These are phyloP conservation scores for Triops cancriformis DNA, from an alignment of 1,140 invertebrate species.

Conservation along the genomic window DNA sequence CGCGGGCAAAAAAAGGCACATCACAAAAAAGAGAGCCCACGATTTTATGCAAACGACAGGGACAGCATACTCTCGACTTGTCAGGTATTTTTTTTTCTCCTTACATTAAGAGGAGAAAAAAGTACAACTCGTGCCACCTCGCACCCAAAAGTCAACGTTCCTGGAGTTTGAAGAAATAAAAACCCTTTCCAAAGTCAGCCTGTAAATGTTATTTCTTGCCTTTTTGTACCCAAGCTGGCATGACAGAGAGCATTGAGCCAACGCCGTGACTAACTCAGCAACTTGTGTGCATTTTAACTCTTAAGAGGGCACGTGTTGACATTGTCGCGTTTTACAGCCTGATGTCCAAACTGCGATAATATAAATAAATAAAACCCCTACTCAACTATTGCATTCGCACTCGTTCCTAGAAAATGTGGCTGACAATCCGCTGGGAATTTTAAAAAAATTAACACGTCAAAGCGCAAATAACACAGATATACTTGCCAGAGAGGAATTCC, in stretches of 20 bases:
- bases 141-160: background rate
- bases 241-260: no score
- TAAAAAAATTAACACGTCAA: no score
- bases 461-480: no score
- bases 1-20: background rate
- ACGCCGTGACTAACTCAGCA: background rate
- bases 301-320: background rate
- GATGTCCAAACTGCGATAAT: background rate
- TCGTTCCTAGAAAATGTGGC: background rate
- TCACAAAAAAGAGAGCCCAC: background rate
- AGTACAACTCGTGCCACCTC: constrained; percentile 1
- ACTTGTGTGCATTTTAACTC: background rate
- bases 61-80: background rate
- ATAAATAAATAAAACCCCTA: background rate
- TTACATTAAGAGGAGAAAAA: background rate
- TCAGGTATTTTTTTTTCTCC: background rate
- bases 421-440: background rate
- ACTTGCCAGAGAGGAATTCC: no score
- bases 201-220: background rate
- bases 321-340: background rate
- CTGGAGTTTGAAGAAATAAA: background rate
- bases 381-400: background rate
- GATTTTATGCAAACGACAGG: constrained; percentile 3
- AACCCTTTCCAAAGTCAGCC: background rate
- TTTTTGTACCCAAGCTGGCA: background rate